A percentile compares a stretch with the other conserved stretches of the same genome.
These are phyloP conservation scores for Drosophila melanosoma DNA, from an alignment of 2,888 invertebrate genomes.

Conservation along the genomic window DNA sequence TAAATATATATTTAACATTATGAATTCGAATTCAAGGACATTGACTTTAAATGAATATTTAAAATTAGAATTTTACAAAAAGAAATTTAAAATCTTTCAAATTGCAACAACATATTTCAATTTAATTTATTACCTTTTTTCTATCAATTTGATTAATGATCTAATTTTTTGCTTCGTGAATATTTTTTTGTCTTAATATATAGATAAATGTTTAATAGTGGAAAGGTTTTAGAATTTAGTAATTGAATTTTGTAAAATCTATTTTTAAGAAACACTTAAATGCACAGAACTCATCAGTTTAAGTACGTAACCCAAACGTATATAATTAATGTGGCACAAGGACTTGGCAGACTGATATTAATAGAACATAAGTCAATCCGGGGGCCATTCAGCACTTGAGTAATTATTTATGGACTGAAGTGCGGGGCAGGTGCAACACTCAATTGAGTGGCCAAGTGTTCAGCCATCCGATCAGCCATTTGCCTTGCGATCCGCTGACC, in stretches of 20 bases:
- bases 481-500: slow-evolving; percentile 5
- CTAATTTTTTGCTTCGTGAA: neutral
- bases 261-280: neutral
- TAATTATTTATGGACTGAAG: slow-evolving; percentile 30
- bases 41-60: slow-evolving; percentile 12
- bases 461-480: slow-evolving; percentile 3
- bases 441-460: slow-evolving; percentile 36
- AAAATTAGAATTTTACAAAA: neutral
- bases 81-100: neutral
- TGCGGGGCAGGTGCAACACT: slow-evolving; percentile 1
- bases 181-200: neutral
- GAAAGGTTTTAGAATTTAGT: neutral
- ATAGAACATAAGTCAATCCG: slow-evolving; percentile 18
- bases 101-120: neutral
- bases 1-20: neutral
- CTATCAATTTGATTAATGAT: neutral
- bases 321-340: slow-evolving; percentile 7
- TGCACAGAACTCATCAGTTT: neutral
- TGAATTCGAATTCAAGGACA: neutral
- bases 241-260: neutral
- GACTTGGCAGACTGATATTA: slow-evolving; percentile 14
- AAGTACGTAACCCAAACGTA: neutral
- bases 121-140: neutral
- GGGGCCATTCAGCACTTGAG: slow-evolving; percentile 26
- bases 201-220: neutral